A percentile compares a stretch with the other conserved stretches of the same genome.
phyloP scores from a whole-genome alignment of 2,113 vertebrate species.

The Pogona vitticeps region DNA sequence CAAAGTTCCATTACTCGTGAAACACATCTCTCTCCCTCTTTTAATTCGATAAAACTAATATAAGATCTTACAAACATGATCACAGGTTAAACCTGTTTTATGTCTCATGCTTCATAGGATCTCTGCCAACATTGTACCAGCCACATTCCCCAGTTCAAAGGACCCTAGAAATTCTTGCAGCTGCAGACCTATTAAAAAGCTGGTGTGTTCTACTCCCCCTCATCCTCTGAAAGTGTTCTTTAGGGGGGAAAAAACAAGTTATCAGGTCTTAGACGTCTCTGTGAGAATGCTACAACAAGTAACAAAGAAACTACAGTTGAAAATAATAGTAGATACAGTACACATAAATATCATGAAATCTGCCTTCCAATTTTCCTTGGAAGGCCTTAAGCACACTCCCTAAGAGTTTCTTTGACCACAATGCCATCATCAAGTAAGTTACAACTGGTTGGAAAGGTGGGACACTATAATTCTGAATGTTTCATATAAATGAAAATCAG shows the following conservation, averaged over 20 bases:
- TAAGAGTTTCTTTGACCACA: neutral
- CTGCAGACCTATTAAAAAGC: constrained; percentile 27
- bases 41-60: neutral
- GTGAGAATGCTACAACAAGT: neutral
- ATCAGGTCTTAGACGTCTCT: neutral
- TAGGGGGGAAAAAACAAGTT: neutral
- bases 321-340: neutral
- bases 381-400: constrained; percentile 10
- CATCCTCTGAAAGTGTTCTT: neutral
- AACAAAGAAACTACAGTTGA: neutral
- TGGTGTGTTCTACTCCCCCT: neutral
- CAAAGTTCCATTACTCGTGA: neutral
- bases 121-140: constrained; percentile 7
- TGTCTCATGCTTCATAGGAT: neutral
- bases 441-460: constrained; percentile 41
- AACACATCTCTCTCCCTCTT: neutral
- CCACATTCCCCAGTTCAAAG: constrained; percentile 28
- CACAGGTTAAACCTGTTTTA: neutral
- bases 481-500: constrained; percentile 34
- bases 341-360: neutral
- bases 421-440: constrained; percentile 15
- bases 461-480: constrained; percentile 26
- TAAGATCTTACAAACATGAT: neutral
- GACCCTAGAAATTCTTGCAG: neutral
- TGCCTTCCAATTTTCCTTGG: neutral